phyloP scores from a whole-genome alignment of 30 jellyfish, hydroid and myxozoan genomes.

The Hydractinia symbiolongicarpus region DNA sequence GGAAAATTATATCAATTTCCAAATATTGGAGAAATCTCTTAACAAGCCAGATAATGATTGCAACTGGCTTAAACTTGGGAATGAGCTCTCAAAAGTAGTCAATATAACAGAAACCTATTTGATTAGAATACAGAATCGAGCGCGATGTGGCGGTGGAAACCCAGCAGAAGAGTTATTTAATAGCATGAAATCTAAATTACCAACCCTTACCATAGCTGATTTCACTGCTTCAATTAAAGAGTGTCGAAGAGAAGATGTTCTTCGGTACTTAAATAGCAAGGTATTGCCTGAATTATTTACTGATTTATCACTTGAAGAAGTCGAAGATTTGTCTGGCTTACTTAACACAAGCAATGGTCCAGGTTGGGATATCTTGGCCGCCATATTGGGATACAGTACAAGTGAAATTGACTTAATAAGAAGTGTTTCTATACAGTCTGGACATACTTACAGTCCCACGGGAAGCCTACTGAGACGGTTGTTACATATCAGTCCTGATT shows the following conservation, averaged over 20 bases:
- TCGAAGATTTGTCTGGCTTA: not conserved
- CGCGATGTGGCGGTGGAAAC: not conserved
- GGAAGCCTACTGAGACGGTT: slow-evolving; percentile 1
- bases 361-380: slow-evolving; percentile 4
- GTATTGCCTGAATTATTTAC: not conserved
- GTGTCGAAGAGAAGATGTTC: not conserved
- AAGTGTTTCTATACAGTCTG: not conserved
- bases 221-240: not conserved
- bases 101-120: not conserved
- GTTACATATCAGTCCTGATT: not conserved
- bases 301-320: not conserved
- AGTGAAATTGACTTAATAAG: slow-evolving; percentile 3
- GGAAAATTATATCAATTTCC: not conserved
- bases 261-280: not conserved
- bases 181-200: not conserved
- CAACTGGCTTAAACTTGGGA: not conserved
- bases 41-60: not conserved
- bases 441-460: slow-evolving; percentile 1
- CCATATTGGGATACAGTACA: not conserved
- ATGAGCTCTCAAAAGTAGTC: not conserved
- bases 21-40: not conserved
- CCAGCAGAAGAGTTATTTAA: slow-evolving; percentile 9
- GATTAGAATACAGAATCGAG: not conserved
- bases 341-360: not conserved
- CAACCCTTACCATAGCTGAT: not conserved